phyloP scores from a whole-genome alignment of 2,797 vertebrate species.

The Cottoperca gobio region DNA sequence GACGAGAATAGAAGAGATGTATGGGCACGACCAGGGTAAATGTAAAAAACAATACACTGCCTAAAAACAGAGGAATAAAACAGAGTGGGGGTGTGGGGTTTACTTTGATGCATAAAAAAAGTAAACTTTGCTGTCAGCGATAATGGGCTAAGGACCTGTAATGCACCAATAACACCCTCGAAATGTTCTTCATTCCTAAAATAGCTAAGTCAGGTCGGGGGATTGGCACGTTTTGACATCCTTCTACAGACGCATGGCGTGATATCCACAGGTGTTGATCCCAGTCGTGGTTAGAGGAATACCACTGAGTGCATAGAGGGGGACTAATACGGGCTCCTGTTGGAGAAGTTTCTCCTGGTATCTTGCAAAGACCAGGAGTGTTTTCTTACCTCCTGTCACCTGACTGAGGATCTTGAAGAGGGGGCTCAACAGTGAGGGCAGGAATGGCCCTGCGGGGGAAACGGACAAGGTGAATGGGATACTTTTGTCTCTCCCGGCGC shows the following conservation, averaged over 20 bases:
- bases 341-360: slow-evolving; percentile 49
- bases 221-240: slow-evolving; percentile 72
- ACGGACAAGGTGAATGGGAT: slow-evolving; percentile 63
- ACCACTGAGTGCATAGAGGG: slow-evolving; percentile 43
- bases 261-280: slow-evolving; percentile 76
- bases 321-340: slow-evolving; percentile 52
- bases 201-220: slow-evolving; percentile 1
- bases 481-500: slow-evolving; percentile 64
- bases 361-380: slow-evolving; percentile 50
- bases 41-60: slow-evolving; percentile 77
- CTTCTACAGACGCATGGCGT: slow-evolving; percentile 35
- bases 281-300: slow-evolving; percentile 51
- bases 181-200: slow-evolving; percentile 56
- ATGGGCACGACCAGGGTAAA: slow-evolving; percentile 44
- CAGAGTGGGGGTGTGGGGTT: slow-evolving; percentile 29
- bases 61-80: slow-evolving; percentile 65
- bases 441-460: slow-evolving; percentile 62
- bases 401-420: slow-evolving; percentile 52
- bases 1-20: slow-evolving; percentile 38
- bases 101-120: slow-evolving; percentile 40
- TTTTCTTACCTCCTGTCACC: slow-evolving; percentile 79
- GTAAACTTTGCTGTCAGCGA: slow-evolving; percentile 41
- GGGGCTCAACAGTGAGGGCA: slow-evolving; percentile 31
- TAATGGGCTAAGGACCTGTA: slow-evolving; percentile 41
- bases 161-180: slow-evolving; percentile 39